These are phyloP conservation scores for Scaptomyza tumidula DNA, from an alignment of 2,888 invertebrate genomes.

Conservation along the genomic window DNA sequence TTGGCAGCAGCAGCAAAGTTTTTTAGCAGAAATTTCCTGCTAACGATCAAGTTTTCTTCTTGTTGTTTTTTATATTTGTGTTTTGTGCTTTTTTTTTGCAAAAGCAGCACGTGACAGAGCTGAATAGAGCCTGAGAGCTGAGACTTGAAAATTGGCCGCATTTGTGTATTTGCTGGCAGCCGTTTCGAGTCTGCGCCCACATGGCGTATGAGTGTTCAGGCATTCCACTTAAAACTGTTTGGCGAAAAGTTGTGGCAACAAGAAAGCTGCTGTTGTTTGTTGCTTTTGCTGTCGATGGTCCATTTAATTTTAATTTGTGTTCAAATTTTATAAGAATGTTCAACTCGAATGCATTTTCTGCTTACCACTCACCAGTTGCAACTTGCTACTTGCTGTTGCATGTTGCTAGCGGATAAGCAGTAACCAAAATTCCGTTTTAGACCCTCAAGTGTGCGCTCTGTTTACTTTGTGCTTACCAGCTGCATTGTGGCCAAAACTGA, in stretches of 20 bases:
- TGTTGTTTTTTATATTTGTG: constrained; percentile 5
- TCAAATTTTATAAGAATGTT: constrained; percentile 29
- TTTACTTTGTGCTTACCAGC: constrained; percentile 38
- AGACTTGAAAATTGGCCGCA: constrained; percentile 67
- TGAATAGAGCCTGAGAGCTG: constrained; percentile 31
- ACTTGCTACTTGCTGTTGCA: constrained; percentile 34
- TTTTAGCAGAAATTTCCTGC: constrained; percentile 68
- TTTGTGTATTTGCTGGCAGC: constrained; percentile 54
- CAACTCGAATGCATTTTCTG: constrained; percentile 27
- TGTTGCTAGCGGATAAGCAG: constrained; percentile 51
- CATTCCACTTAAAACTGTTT: constrained; percentile 54
- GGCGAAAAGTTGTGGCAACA: constrained; percentile 39
- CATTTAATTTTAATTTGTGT: constrained; percentile 60
- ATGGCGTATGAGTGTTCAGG: constrained; percentile 55
- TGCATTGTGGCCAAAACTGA: constrained; percentile 52
- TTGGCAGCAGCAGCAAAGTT: constrained; percentile 55
- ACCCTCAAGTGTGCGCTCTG: constrained; percentile 23
- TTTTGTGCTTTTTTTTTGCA: constrained; percentile 3
- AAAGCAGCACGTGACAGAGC: constrained; percentile 36
- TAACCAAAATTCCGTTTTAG: constrained; percentile 30
- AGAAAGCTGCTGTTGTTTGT: constrained; percentile 19
- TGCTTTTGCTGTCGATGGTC: constrained; percentile 39
- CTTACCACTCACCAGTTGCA: background rate
- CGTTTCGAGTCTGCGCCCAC: constrained; percentile 22
- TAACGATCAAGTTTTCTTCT: constrained; percentile 70